Evolutionary conservation across 2,113 vertebrate genomes (phyloP), one percentile per base, ranked within the genome.

Genomic region (Cyphomyrus plagiostoma): DNA sequence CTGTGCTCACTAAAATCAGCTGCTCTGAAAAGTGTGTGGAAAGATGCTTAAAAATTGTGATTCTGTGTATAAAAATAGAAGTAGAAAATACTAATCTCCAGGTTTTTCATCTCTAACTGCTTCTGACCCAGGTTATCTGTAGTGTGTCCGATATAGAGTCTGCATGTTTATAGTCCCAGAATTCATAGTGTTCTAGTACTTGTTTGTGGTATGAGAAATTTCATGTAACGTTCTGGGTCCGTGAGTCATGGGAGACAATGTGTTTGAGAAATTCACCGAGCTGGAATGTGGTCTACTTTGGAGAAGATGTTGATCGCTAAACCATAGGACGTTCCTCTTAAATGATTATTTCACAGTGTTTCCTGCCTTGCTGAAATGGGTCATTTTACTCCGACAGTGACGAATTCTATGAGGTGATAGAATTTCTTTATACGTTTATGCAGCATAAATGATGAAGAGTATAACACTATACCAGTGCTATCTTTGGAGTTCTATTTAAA

Each of bases 161-260:
- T 90, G 66, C 42, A 62, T 88, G 87, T 84, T 88, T 89, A 13
- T 53, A 56, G 30, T 21, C 17, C 26, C 26, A 87, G 50, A 39
- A 53, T 87, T 53, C 30, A 10, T 52, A 35, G n/a, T 15, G 49
- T 53, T 53, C 4, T 45, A 19, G 13, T 48, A 7, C 5, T 42
- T 83, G 39, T 48, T 46, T 15, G 77, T 15, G 84, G 42, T 86
- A 52, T 86, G 23, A 86, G 11, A 91, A 90, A 49, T 7, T 70
- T 88, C 89, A 87, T 91, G 91, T 87, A 84, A 89, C 89, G 88
- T 82, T 83, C 52, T n/a, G 19, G 86, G 53, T 77, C 91, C 91
- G 91, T 92, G 88, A 90, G 91, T 82, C 90, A 89, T 89, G 90
- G 89, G 56, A 66, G 48, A 82, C 58, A 30, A 88, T 80, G 83